Percentiles rank a stretch among this genome's conserved stretches.
These are phyloP conservation scores for Adrianichthys oophorus DNA, from an alignment of 2,797 vertebrate species.

Conservation along the genomic window DNA sequence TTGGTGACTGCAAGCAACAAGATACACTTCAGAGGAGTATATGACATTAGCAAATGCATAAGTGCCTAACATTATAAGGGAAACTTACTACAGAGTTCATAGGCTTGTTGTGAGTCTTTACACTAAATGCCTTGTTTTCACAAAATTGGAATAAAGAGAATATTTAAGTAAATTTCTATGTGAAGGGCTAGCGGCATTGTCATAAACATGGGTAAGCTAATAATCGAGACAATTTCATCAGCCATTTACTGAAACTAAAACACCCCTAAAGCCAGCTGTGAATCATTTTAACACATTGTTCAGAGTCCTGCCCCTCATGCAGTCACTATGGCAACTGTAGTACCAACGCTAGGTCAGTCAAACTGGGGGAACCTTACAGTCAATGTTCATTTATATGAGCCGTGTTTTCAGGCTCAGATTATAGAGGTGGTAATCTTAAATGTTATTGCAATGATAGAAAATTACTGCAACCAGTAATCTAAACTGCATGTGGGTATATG, in stretches of 20 bases:
- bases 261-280: too few species aligned
- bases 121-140: background rate
- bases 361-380: too few species aligned
- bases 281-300: background rate
- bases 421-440: too few species aligned
- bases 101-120: background rate
- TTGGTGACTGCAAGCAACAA: conserved; percentile 28
- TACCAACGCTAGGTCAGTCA: too few species aligned
- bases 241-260: background rate
- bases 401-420: too few species aligned
- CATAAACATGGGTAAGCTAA: background rate
- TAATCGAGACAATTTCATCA: background rate
- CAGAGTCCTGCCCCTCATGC: background rate
- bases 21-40: conserved; percentile 1
- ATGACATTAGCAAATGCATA: conserved; percentile 1
- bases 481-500: too few species aligned
- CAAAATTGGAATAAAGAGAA: background rate
- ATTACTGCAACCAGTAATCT: too few species aligned
- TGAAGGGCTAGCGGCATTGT: background rate
- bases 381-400: too few species aligned
- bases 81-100: background rate
- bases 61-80: conserved; percentile 19
- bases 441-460: too few species aligned
- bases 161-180: background rate
- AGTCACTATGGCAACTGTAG: too few species aligned